Evolutionary conservation across 2,888 invertebrate species (phyloP).

Genomic region (Synergus umbraculus): DNA sequence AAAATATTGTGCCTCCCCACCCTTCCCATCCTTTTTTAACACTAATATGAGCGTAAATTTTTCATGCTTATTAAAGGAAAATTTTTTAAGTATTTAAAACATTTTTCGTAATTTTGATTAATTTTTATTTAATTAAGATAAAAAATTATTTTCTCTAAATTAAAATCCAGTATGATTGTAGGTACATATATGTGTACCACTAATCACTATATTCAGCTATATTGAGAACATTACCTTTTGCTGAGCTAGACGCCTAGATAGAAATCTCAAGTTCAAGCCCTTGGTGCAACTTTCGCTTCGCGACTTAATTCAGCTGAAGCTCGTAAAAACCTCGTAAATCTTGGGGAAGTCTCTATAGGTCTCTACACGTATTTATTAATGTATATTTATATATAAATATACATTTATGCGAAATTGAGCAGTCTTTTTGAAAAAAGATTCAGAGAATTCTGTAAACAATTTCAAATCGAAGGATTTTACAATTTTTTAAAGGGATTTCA

Average conservation of each 20-base stretch:
- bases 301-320: constrained; percentile 44
- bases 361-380: background rate
- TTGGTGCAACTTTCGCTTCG: constrained; percentile 48
- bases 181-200: background rate
- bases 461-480: too few species aligned
- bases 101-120: too few species aligned
- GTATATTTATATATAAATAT: background rate
- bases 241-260: constrained; percentile 27
- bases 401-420: too few species aligned
- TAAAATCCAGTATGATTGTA: background rate
- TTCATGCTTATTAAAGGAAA: too few species aligned
- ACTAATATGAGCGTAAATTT: too few species aligned
- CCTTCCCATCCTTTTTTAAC: too few species aligned
- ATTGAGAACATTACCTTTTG: background rate
- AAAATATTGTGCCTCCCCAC: too few species aligned
- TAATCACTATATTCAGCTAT: background rate
- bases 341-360: background rate
- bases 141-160: background rate
- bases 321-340: constrained; percentile 48
- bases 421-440: too few species aligned
- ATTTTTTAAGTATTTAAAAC: too few species aligned
- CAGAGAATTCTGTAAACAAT: too few species aligned
- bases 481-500: too few species aligned
- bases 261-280: constrained; percentile 54
- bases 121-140: too few species aligned